Base-by-base conservation (phyloP, 2,797 vertebrate species). In the Sciurus carolinensis region DNA sequence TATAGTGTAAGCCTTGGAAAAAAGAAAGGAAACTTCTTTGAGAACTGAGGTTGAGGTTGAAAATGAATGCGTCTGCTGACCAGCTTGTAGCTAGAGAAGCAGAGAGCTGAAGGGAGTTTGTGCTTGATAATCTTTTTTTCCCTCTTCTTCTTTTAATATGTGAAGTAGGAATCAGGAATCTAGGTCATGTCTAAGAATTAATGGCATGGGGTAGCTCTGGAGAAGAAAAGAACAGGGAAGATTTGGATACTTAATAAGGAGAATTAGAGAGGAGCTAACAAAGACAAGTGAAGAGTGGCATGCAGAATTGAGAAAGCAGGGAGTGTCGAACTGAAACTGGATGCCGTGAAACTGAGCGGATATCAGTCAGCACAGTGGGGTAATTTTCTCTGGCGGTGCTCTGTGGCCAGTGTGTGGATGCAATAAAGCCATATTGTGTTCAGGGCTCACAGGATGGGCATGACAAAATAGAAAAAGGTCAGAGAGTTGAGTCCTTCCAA, bases 121-220 rank as follows among this genome's bases (percentile, higher is more conserved):
- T 47, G 30, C n/a, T 18, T 67, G 79, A 22, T 69, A 73, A 42
- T 39, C 33, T 44, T 13, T 82, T 69, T 77, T 13, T 14, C 54
- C 33, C 79, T 64, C 54, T 50, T 79, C 54, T 50, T 79, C 64
- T 77, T 77, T 62, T 0, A 69, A 75, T 80, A 66, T 24, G 39
- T 14, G 3, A 85, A 94, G 20, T 85, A 77, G 62, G 89, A 83
- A 79, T 67, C 76, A 67, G 62, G 81, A 91, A 91, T 89, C 86
- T 95, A 87, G 57, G 67, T 96, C 79, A 93, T 89, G 26, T 96
- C 33, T 94, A 52, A 86, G 64, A 92, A 59, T 79, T 85, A 91
- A 67, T 87, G 47, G 22, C 67, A 0, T 81, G 30, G 22, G n/a
- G 50, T 93, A 72, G 54, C 73, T 42, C 95, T 93, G 67, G 83